Conservation (phyloP, 30 jellyfish, hydroid and myxozoan species). For the Aurelia aurita complex sp. Pacific region DNA sequence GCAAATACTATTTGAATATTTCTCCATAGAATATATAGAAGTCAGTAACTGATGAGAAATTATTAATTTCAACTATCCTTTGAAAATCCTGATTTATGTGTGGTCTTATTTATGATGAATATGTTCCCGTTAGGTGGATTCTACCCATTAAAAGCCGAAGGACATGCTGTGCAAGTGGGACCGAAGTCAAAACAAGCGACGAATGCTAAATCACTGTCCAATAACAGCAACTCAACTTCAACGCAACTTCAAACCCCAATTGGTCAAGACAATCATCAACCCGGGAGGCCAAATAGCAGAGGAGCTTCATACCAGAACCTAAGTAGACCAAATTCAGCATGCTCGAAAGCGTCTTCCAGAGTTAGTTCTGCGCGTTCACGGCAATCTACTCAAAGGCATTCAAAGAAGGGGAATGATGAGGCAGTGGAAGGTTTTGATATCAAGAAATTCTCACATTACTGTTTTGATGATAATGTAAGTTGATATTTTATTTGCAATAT, state of each 20-base stretch:
- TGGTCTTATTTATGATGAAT: too few relatives aligned
- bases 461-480: conserved; percentile 80
- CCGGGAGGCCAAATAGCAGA: conserved; percentile 5
- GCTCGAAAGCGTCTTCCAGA: conserved; percentile 58
- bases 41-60: neutral
- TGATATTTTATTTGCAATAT: too few relatives aligned
- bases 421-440: conserved; percentile 46
- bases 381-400: conserved; percentile 3
- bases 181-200: conserved; percentile 18
- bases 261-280: conserved; percentile 9
- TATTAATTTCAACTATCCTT: too few relatives aligned
- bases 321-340: conserved; percentile 51
- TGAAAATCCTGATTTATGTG: too few relatives aligned
- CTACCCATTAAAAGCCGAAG: conserved; percentile 61
- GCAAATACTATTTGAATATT: too few relatives aligned
- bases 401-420: conserved; percentile 3
- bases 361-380: conserved; percentile 44
- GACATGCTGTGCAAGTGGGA: conserved; percentile 59
- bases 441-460: conserved; percentile 71
- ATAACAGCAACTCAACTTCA: neutral
- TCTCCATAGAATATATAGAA: neutral
- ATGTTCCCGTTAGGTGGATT: conserved; percentile 38
- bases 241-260: conserved; percentile 6
- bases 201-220: neutral
- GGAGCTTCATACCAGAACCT: neutral